Evolutionary conservation across 37 sponge, comb jelly and placozoan species (phyloP).

Genomic region (Agelas oroides): DNA sequence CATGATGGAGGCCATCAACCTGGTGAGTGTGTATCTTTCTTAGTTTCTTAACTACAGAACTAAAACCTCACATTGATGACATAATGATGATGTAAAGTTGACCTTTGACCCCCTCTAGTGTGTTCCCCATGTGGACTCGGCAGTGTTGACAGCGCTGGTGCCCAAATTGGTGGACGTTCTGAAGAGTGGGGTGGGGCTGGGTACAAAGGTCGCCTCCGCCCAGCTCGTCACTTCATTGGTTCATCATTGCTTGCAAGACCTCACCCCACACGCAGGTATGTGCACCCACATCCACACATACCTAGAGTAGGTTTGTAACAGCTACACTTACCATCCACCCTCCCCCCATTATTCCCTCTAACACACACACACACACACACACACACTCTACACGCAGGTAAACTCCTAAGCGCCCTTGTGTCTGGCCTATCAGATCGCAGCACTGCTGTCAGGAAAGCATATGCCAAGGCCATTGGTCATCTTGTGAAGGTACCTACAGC

Average conservation of each 20-base stretch:
- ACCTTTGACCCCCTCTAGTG: conserved; percentile 38
- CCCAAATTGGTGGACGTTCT: conserved; percentile 74
- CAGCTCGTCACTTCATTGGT: conserved; percentile 68
- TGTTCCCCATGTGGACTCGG: conserved; percentile 56
- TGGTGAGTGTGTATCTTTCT: no score
- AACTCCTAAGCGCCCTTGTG: conserved; percentile 67
- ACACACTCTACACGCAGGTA: conserved; percentile 34
- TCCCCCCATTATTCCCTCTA: no score
- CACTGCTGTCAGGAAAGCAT: conserved; percentile 64
- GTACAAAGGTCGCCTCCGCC: conserved; percentile 82
- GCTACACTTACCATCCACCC: no score
- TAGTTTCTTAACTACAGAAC: no score
- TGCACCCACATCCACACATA: no score
- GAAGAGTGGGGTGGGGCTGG: conserved; percentile 81
- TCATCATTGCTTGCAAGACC: conserved; percentile 38
- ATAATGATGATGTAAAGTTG: no score
- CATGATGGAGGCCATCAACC: conserved; percentile 74
- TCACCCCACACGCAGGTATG: conserved; percentile 78
- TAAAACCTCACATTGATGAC: no score
- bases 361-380: not conserved
- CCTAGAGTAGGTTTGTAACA: no score
- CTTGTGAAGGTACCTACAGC: conserved; percentile 64
- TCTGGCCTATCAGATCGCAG: conserved; percentile 66
- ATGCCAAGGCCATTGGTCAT: conserved; percentile 74
- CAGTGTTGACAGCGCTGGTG: conserved; percentile 56